Conservation (phyloP, 2,888 invertebrate species). For the Rotaria macrura region DNA sequence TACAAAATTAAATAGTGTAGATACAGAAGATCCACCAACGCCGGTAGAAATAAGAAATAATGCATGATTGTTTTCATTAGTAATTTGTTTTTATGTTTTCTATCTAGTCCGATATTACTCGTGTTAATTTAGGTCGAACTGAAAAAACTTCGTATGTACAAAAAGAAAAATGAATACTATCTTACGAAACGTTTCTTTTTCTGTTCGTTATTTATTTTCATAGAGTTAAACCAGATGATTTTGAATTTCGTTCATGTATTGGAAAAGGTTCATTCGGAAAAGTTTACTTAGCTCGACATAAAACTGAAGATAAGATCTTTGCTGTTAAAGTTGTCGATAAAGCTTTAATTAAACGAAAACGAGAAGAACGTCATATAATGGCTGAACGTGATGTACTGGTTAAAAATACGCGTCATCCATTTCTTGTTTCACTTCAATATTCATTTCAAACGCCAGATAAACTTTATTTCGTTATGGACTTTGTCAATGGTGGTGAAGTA, state of each 20-base stretch:
- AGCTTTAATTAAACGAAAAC: slow-evolving; percentile 55
- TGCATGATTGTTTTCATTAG: no score
- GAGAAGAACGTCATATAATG: slow-evolving; percentile 59
- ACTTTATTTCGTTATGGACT: slow-evolving; percentile 59
- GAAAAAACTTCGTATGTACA: slow-evolving; percentile 36
- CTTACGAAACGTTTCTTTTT: no score
- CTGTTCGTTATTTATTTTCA: slow-evolving; percentile 31
- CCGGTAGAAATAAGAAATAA: no score
- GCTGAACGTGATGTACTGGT: slow-evolving; percentile 58
- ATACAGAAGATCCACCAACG: not conserved
- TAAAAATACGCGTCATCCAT: slow-evolving; percentile 57
- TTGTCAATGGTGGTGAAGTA: slow-evolving; percentile 60
- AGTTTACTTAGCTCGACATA: slow-evolving; percentile 55
- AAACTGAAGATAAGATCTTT: slow-evolving; percentile 53
- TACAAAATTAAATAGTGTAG: not conserved
- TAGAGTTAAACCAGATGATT: slow-evolving; percentile 56
- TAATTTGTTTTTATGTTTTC: no score
- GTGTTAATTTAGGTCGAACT: slow-evolving; percentile 8
- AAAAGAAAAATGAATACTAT: no score
- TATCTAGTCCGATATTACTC: not conserved
- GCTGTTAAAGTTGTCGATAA: slow-evolving; percentile 58
- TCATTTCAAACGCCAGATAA: slow-evolving; percentile 58
- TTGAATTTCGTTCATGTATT: slow-evolving; percentile 57
- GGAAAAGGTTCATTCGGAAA: slow-evolving; percentile 59
- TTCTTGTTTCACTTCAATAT: slow-evolving; percentile 58